Base-by-base conservation (phyloP, 2,797 vertebrate genomes). In the Enteromius trimaculatus region DNA sequence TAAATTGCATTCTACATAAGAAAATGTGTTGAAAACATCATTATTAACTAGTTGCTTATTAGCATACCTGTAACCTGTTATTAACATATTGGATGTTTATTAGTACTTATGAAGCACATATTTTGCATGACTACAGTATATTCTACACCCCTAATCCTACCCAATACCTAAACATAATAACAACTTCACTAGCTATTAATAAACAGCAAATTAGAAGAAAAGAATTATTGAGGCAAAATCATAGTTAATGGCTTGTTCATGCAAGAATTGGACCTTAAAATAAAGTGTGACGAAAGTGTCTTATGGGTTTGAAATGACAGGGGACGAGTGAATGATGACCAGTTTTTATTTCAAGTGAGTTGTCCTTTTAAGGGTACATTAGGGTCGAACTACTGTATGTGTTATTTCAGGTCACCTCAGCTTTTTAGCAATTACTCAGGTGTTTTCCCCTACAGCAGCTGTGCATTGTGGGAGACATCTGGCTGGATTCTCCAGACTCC, bases 401-500 rank as follows among this genome's bases (percentile, higher is more conserved):
- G 60, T n/a, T 47, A 17, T 71, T 79, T 62, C 47, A 53, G 7
- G 62, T 77, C 53, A 68, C n/a, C 26, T 58, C 39, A 44, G 5
- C 19, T 62, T 69, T 69, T 78, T 39, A 53, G 66, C 23, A 55
- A 71, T 85, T 82, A 68, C 77, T 70, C 42, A 85, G 64, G 31
- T 31, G 23, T 68, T 77, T 82, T 85, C 42, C 42, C 72, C 47
- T 70, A 71, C 51, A 68, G 65, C 84, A 71, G 81, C 53, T 47
- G 71, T 75, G 88, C 79, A 84, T 77, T 84, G 53, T 80, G 83
- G 84, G 76, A 85, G 42, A 68, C 76, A 74, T 80, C 68, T 60
- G 47, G n/a, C 80, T 49, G 80, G 21, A 66, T 39, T 64, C 51
- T 55, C 68, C 19, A 49, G 58, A 76, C 68, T 72, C 42, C 42